Evolutionary conservation across 1,140 invertebrate species (phyloP).

Genomic region (Papilio dardanus): DNA sequence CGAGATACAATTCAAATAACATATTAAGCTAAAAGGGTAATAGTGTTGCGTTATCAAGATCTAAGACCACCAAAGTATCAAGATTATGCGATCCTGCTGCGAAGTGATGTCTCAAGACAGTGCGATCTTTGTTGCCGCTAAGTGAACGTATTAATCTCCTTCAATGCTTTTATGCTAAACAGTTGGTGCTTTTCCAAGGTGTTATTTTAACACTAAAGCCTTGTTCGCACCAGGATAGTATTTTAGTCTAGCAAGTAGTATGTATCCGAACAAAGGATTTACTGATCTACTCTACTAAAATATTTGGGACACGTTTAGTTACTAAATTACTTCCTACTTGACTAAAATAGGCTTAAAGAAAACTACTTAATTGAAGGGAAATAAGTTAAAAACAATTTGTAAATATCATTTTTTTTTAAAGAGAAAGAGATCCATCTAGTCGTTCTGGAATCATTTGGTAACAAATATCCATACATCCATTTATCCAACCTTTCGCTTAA

Average conservation of each 20-base stretch:
- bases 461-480: not conserved
- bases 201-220: not conserved
- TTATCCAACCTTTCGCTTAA: not conserved
- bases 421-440: not conserved
- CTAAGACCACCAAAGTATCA: slow-evolving; percentile 42
- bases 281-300: too few relatives aligned
- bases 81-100: slow-evolving; percentile 54
- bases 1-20: not conserved
- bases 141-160: slow-evolving; percentile 62
- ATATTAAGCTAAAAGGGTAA: slow-evolving; percentile 33
- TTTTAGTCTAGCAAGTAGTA: too few relatives aligned
- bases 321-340: too few relatives aligned
- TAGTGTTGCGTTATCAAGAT: slow-evolving; percentile 51
- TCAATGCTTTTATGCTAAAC: slow-evolving; percentile 56
- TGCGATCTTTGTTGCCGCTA: slow-evolving; percentile 56
- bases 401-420: too few relatives aligned
- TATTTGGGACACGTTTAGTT: too few relatives aligned
- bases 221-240: too few relatives aligned
- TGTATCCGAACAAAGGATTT: too few relatives aligned
- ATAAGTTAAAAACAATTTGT: too few relatives aligned
- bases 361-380: too few relatives aligned
- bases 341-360: too few relatives aligned
- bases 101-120: slow-evolving; percentile 57
- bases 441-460: not conserved
- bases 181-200: slow-evolving; percentile 43